Conservation (phyloP, 2,797 vertebrate species). For the Gallinago solitaria region DNA sequence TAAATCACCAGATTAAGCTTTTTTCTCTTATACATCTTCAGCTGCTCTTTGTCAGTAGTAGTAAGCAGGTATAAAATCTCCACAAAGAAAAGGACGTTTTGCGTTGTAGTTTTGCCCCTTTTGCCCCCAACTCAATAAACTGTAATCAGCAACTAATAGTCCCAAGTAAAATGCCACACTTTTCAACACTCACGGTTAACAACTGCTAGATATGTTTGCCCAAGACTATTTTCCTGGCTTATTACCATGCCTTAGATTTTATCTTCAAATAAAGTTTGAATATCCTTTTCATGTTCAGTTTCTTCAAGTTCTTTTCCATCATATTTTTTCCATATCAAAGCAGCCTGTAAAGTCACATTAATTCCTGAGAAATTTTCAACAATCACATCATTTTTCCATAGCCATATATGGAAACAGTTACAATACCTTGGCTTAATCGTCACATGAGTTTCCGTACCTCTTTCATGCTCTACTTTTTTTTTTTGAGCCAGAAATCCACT, state of each 20-base stretch:
- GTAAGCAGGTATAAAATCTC: not conserved
- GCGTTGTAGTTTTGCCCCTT: not conserved
- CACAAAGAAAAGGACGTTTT: not conserved
- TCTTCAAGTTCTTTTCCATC: not conserved
- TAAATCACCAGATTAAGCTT: not conserved
- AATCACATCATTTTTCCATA: not conserved
- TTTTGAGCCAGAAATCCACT: not conserved
- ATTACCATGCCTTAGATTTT: not conserved
- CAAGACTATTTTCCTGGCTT: conserved; percentile 1
- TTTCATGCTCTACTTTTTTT: not conserved
- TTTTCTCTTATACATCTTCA: not conserved
- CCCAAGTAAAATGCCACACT: not conserved
- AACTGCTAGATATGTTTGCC: not conserved
- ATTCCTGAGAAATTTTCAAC: conserved; percentile 27
- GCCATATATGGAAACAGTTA: not conserved
- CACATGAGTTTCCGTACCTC: not conserved
- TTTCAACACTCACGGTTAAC: not conserved
- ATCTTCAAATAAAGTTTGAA: conserved; percentile 26
- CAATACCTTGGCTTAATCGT: not conserved
- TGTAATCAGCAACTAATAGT: not conserved
- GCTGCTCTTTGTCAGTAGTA: not conserved
- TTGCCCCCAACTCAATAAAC: not conserved
- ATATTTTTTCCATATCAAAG: conserved; percentile 5
- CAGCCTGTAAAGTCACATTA: not conserved
- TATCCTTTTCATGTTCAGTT: not conserved